Evolutionary conservation across 2,113 vertebrate species (phyloP), one percentile per base, ranked within the genome.

Genomic region (Nansenia antarctica): DNA sequence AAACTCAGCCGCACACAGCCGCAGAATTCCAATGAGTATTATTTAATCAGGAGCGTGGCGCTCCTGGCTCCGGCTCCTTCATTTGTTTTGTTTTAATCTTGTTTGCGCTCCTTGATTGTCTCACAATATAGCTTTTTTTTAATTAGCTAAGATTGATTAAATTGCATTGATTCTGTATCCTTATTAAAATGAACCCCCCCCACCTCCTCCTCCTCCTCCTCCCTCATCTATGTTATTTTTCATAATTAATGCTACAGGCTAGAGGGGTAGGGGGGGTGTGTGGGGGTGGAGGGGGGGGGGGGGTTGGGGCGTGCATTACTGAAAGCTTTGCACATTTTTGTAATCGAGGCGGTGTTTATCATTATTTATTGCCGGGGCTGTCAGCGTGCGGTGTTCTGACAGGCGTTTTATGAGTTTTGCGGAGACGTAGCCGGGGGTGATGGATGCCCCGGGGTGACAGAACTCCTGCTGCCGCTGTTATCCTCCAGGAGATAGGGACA

Each of bases 61-160:
- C 83, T 87, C 80, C 70, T 66, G 18, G 82, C 83, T 83, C 53
- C 62, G 80, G 72, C 87, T 80, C 72, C 72, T 82, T 86, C 87
- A 91, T 91, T 91, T 86, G 82, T 92, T 91, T 91, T 86, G 82
- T 92, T 91, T 85, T 89, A 88, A 91, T 91, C 86, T 89, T 82
- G 82, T 91, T 92, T 89, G 83, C 87, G 79, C 85, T 83, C 81
- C 87, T 88, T 87, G 84, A 92, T 92, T 87, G 84, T 86, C 87
- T 90, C 77, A 81, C 86, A 86, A 80, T 90, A 85, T 77, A 77
- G 76, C 72, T 72, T 81, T 86, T 86, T 90, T 91, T 88, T 88
- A 90, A 91, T 92, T 88, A 91, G 84, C 69, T 70, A 18, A 62
- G 82, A 88, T 89, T 92, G 87, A 92, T 89, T 89, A 78, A 82